phyloP scores from a whole-genome alignment of 2,113 vertebrate species.

The Sapayoa aenigma region DNA sequence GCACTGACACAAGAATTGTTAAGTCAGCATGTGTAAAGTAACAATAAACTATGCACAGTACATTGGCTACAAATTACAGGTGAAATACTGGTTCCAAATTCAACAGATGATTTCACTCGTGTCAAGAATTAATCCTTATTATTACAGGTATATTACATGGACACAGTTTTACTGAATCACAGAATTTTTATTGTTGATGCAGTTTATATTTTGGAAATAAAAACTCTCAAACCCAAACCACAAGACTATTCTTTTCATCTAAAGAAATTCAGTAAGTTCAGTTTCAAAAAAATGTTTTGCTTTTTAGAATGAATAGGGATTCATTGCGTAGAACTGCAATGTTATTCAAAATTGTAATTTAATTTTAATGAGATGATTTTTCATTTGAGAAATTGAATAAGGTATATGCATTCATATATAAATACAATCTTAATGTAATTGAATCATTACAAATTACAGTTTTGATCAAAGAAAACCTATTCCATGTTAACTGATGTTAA shows the following conservation, averaged over 20 bases:
- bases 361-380: not conserved
- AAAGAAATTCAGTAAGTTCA: not conserved
- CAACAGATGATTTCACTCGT: not conserved
- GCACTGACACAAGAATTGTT: not conserved
- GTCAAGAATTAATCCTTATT: not conserved
- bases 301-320: not conserved
- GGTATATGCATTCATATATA: not conserved
- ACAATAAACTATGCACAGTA: not conserved
- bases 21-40: not conserved
- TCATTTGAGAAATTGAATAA: not conserved
- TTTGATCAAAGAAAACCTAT: not conserved
- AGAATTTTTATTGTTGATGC: not conserved
- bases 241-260: not conserved
- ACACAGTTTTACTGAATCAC: not conserved
- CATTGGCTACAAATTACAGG: not conserved
- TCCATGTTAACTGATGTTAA: not conserved
- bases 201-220: not conserved
- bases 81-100: not conserved
- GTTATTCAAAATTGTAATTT: not conserved
- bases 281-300: not conserved
- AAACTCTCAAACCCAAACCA: not conserved
- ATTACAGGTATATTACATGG: not conserved
- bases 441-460: not conserved
- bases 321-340: not conserved
- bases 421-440: not conserved